Evolutionary conservation across 1,140 invertebrate genomes (phyloP), one percentile per base, ranked within the genome.

Genomic region (Palaemon carinicauda): DNA sequence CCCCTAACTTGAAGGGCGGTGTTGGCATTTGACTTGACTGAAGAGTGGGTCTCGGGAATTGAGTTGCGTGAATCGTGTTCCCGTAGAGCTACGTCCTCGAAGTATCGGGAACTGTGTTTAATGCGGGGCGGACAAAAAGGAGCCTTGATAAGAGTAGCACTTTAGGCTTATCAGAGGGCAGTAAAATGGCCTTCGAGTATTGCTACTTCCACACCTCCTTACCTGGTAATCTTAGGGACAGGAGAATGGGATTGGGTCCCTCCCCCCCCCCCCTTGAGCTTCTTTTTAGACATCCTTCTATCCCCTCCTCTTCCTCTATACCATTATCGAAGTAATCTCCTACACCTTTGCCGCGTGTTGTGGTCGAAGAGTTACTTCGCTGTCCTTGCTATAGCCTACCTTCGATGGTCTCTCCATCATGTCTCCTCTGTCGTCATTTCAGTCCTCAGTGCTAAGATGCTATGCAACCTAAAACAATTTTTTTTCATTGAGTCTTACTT

Each of bases 91-190:
- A 31, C 73, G 27, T 71, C 17, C 53, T 75, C 65, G 27, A 79
- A 41, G 79, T 86, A 86, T 75, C 53, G 29, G 17, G 83, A 31
- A 77, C 54, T 86, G 27, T 56, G 71, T 74, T 86, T 86, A 60
- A 31, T 75, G 83, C 80, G 41, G 17, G 15, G 10, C 75, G 83
- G 75, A 86, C 71, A 80, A 86, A 86, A 79, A 78, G 51, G 41
- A 29, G 29, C 56, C 29, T 73, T 79, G 71, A 86, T 79, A 86
- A 80, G 56, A 41, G 41, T 4, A 41, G 41, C 41, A 41, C 41
- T 41, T 41, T 41, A 41, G 41, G 41, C 41, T 41, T 41, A 41
- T 41, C 41, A 12, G 41, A 12, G 31, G 21, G 14, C 31, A 15
- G 24, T 69, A 24, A 69, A 69, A 24, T 27, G 65, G 65, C 15